Evolutionary conservation across 1,140 invertebrate species (phyloP).

Genomic region (Pygmarrhopalites habei): DNA sequence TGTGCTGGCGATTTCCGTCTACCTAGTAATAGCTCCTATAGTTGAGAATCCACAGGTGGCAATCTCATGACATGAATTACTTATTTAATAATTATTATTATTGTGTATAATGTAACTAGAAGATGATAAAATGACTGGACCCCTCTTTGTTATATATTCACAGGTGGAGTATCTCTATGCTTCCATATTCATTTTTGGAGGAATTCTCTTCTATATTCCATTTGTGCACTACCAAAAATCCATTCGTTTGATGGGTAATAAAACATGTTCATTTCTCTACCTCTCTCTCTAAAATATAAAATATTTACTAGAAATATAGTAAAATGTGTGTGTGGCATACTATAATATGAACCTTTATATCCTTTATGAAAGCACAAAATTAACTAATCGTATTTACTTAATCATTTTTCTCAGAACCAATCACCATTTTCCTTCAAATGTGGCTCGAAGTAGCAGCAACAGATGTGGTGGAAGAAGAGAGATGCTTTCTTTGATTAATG

Average conservation of each 20-base stretch:
- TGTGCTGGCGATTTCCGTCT: constrained; percentile 78
- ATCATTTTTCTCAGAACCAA: constrained; percentile 60
- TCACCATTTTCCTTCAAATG: constrained; percentile 84
- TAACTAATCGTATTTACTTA: background rate
- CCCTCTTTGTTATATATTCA: too few species aligned
- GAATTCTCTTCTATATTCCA: constrained; percentile 83
- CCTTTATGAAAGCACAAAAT: background rate
- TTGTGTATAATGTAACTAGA: too few species aligned
- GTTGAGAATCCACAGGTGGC: constrained; percentile 75
- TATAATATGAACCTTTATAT: background rate
- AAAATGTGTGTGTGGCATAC: background rate
- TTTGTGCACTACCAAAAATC: constrained; percentile 82
- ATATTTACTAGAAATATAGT: background rate
- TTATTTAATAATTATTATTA: too few species aligned
- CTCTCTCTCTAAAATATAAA: background rate
- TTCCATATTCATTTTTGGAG: constrained; percentile 74
- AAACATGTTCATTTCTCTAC: background rate
- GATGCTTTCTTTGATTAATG: constrained; percentile 38
- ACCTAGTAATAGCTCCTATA: constrained; percentile 87
- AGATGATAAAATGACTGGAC: too few species aligned
- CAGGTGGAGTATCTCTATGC: constrained; percentile 88
- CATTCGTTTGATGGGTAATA: constrained; percentile 71
- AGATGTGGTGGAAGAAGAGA: constrained; percentile 44
- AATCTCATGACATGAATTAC: too few species aligned
- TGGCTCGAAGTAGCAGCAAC: constrained; percentile 84